A percentile compares a stretch with the other conserved stretches of the same genome.
Conservation (phyloP, 2,797 vertebrate species). For the Nasua narica region DNA sequence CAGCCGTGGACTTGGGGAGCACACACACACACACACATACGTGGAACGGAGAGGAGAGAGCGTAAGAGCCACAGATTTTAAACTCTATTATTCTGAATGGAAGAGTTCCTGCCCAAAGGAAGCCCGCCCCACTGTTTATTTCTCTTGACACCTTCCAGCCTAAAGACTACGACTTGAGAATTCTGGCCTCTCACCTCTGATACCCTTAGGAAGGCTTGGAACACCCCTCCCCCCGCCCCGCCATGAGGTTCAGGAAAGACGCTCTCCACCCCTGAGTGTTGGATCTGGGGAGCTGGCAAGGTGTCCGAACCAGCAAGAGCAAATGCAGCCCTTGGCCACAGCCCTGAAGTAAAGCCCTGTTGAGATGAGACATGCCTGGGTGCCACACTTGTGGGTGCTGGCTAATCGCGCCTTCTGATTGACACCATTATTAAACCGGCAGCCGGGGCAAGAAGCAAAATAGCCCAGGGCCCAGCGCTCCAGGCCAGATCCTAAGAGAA, state of each 20-base stretch:
- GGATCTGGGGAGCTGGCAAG: rapidly evolving
- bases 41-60: not conserved
- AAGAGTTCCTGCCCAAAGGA: not conserved
- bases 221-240: no score
- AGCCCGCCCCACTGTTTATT: not conserved
- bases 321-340: not conserved
- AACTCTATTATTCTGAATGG: not conserved
- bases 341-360: not conserved
- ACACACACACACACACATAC: no score
- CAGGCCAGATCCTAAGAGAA: not conserved
- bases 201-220: not conserved
- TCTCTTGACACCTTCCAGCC: not conserved
- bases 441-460: not conserved
- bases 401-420: conserved; percentile 14
- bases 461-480: not conserved
- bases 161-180: not conserved
- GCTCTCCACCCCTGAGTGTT: not conserved
- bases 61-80: no score
- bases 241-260: not conserved
- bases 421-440: not conserved
- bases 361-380: not conserved
- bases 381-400: not conserved
- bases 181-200: not conserved
- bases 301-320: rapidly evolving
- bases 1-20: not conserved